Evolutionary conservation across 2,888 invertebrate species (phyloP).

Genomic region (Ecliptopera silaceata): DNA sequence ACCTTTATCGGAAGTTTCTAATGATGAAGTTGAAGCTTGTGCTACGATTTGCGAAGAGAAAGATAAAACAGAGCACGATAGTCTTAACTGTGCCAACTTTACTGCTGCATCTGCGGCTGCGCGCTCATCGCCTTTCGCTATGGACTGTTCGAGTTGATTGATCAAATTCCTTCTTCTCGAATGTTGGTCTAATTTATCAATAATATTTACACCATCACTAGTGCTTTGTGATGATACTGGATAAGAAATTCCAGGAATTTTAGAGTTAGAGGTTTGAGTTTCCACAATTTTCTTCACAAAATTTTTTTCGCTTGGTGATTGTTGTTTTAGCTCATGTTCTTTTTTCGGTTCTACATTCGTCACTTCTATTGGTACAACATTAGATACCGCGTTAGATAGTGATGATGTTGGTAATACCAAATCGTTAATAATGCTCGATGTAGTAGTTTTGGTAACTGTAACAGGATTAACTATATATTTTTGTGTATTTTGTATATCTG

Average conservation of each 20-base stretch:
- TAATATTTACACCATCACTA: constrained; percentile 1
- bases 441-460: not conserved
- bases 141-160: constrained; percentile 89
- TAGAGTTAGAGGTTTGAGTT: not conserved
- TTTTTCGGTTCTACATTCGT: constrained; percentile 12
- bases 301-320: constrained; percentile 21
- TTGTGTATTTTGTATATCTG: constrained; percentile 11
- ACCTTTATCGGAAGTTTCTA: constrained; percentile 1
- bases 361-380: not conserved
- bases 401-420: constrained; percentile 3
- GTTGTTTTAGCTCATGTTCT: constrained; percentile 17
- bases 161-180: constrained; percentile 77
- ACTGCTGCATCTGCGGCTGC: constrained; percentile 90
- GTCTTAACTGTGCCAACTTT: constrained; percentile 89
- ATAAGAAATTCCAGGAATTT: not conserved
- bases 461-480: constrained; percentile 3
- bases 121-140: constrained; percentile 89
- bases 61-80: constrained; percentile 86
- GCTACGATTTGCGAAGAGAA: constrained; percentile 73
- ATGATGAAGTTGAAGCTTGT: constrained; percentile 42
- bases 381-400: not conserved
- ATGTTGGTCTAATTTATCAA: constrained; percentile 49
- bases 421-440: not conserved
- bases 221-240: constrained; percentile 12
- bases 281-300: constrained; percentile 15